Base-by-base conservation (phyloP, 53 echinoderm and acorn worm genomes). In the Temnopleurus reevesii region DNA sequence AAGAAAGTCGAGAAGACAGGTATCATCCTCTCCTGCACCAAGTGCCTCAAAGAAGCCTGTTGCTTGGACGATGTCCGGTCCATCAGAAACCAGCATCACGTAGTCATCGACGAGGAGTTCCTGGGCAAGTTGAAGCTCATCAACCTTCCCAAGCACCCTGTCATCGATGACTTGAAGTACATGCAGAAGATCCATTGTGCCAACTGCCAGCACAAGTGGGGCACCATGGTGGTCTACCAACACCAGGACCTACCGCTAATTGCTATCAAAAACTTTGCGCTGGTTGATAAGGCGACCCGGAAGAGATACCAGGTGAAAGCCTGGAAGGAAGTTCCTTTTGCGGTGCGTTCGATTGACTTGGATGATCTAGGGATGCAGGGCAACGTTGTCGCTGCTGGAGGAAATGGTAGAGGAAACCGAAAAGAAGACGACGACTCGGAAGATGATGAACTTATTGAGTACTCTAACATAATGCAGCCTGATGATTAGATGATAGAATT, bases 281-380 rank as follows among this genome's bases (percentile, higher is more conserved):
- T 94, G 44, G 91, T 89, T 44, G 86, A 92, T 76, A 47, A 38
- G 1, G 84, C 66, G 27, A 93, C 93, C 7, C 79, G 83, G 23
- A 87, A 87, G 53, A 31, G 12, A 28, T 28, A 8, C 25, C 31
- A 49, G 26, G 92, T 89, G 92, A 93, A 95, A 86, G 36, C 71
- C 71, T 95, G 95, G 95, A 93, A 93, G 77, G 92, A 94, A 31
- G 93, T 92, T 2, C 89, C 92, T 18, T 95, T 93, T 89, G 77
- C 57, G 46, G 55, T 95, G 17, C 5, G 47, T 0, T 53, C 45
- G 1, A 59, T 95, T 24, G 45, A 81, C 3, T 0, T 90, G 12
- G 92, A 92, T 31, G 93, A 93, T 80, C 27, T 95, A 71, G 79
- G 71, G 8, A 71, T 9, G 71, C 43, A 38, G 38, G 41, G 21